Evolutionary conservation across 2,888 invertebrate genomes (phyloP).

Genomic region (Shargacucullia verbasci): DNA sequence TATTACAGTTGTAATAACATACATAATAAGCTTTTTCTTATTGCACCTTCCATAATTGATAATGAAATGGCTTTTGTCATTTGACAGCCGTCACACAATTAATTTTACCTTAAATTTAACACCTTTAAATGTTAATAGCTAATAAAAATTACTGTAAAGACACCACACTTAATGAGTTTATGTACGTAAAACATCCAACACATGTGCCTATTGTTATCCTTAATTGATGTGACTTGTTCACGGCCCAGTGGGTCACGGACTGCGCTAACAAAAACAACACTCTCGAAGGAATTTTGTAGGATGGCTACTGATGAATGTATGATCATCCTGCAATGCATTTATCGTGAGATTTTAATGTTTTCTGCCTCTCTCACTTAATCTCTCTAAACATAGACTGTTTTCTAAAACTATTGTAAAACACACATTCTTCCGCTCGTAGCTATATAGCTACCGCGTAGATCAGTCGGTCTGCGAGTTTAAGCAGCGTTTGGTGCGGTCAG

Average conservation of each 20-base stretch:
- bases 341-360: too few species aligned
- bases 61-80: conserved; percentile 29
- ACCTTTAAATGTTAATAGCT: conserved; percentile 30
- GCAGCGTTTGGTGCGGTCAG: too few species aligned
- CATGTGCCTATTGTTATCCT: conserved; percentile 67
- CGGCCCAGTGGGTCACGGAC: conserved; percentile 64
- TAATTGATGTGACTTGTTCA: conserved; percentile 83
- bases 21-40: conserved; percentile 31
- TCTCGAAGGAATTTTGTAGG: conserved; percentile 40
- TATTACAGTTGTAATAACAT: conserved; percentile 21
- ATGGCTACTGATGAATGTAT: conserved; percentile 81
- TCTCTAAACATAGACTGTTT: too few species aligned
- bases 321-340: too few species aligned
- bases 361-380: too few species aligned
- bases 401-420: too few species aligned
- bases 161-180: conserved; percentile 36
- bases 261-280: conserved; percentile 74
- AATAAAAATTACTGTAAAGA: conserved; percentile 41
- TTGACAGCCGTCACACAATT: conserved; percentile 31
- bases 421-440: too few species aligned
- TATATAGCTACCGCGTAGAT: too few species aligned
- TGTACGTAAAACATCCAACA: conserved; percentile 42
- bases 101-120: conserved; percentile 34
- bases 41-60: conserved; percentile 14
- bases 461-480: too few species aligned